A percentile compares a stretch with the other conserved stretches of the same genome.
phyloP scores from a whole-genome alignment of 2,797 vertebrate genomes.

The Macropus fuliginosus region DNA sequence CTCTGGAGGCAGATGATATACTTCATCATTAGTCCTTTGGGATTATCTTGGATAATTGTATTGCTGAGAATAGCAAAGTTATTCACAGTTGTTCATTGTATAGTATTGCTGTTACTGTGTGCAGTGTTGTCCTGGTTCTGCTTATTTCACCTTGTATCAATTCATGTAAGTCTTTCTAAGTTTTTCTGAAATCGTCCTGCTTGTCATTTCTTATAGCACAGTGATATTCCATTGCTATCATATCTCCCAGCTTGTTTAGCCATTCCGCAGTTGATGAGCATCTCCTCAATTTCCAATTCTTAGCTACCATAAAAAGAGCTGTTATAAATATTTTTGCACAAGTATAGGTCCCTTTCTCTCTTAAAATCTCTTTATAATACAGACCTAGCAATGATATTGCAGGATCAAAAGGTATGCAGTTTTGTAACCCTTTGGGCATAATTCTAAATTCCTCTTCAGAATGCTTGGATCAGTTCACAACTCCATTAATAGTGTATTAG shows the following conservation, averaged over 20 bases:
- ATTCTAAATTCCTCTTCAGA: background rate
- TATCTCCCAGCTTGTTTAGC: background rate
- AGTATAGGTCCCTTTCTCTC: background rate
- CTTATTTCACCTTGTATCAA: background rate
- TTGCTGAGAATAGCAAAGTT: too few species aligned
- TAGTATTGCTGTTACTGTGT: too few species aligned
- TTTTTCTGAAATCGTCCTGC: background rate
- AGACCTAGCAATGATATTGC: background rate
- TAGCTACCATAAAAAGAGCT: background rate
- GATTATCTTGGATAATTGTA: too few species aligned
- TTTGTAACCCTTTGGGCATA: background rate
- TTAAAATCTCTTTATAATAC: background rate
- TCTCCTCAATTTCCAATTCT: background rate
- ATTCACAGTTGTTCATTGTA: too few species aligned
- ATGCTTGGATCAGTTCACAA: background rate
- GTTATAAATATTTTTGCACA: background rate
- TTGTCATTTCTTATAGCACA: background rate
- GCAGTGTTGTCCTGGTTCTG: background rate
- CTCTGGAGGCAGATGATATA: too few species aligned
- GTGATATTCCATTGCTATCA: background rate
- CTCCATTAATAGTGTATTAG: background rate
- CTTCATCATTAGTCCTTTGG: too few species aligned
- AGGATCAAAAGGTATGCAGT: background rate
- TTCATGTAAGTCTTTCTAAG: background rate
- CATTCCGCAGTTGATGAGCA: background rate